Percentiles rank a stretch among this genome's conserved stretches.
These are phyloP conservation scores for Stegastes partitus DNA, from an alignment of 2,113 vertebrate species.

Conservation along the genomic window DNA sequence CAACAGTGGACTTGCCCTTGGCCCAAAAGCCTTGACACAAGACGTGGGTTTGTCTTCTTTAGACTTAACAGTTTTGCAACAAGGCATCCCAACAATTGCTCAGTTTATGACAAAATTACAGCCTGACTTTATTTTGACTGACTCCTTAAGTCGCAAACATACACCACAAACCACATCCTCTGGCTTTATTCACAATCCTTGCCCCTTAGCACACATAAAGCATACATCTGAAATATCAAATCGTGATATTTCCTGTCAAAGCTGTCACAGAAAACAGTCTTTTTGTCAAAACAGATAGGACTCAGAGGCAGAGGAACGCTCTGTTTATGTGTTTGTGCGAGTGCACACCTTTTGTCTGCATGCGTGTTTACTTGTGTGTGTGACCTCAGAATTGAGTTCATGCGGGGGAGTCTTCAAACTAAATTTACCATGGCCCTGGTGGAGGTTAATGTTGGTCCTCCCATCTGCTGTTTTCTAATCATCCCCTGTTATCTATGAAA, in stretches of 20 bases:
- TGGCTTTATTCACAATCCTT: conserved; percentile 13
- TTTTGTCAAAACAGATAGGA: conserved; percentile 39
- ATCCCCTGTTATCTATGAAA: conserved; percentile 82
- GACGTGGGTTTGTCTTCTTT: not conserved
- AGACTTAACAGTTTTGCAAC: not conserved
- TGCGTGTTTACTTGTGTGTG: conserved; percentile 2
- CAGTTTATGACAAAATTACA: not conserved
- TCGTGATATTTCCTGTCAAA: conserved; percentile 50
- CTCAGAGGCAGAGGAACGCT: conserved; percentile 35
- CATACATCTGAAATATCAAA: conserved; percentile 35
- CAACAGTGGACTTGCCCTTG: not conserved
- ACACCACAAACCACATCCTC: not conserved
- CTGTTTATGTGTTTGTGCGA: conserved; percentile 27
- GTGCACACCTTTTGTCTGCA: conserved; percentile 21
- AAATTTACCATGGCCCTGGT: conserved; percentile 53
- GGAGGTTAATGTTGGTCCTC: conserved; percentile 71
- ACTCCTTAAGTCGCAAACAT: not conserved
- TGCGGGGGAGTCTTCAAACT: conserved; percentile 50
- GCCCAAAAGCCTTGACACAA: not conserved
- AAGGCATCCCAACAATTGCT: not conserved
- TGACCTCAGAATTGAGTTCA: conserved; percentile 54
- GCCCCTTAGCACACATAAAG: not conserved
- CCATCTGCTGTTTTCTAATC: conserved; percentile 82
- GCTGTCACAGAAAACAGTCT: conserved; percentile 33
- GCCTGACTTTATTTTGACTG: not conserved